Conservation (phyloP, 2,797 vertebrate species). For the Peromyscus melanophrys region DNA sequence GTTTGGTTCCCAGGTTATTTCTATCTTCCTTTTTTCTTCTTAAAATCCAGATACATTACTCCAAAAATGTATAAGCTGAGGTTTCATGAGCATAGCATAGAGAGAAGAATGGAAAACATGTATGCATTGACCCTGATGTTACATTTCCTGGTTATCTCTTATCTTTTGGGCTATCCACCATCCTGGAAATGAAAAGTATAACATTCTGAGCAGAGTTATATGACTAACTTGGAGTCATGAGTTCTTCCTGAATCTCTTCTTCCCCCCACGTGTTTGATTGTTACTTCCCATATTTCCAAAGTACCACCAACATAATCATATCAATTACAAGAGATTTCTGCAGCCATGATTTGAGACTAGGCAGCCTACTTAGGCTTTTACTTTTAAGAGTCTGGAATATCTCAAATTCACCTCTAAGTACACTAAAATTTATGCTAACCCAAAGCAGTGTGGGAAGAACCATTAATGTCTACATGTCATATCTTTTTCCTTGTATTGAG, state of each 20-base stretch:
- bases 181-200: neutral
- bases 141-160: slow-evolving; percentile 4
- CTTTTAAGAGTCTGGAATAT: slow-evolving; percentile 15
- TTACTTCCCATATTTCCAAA: slow-evolving; percentile 13
- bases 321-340: slow-evolving; percentile 51
- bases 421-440: slow-evolving; percentile 11
- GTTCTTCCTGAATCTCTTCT: neutral
- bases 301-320: neutral
- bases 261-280: slow-evolving; percentile 27
- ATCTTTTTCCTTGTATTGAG: neutral
- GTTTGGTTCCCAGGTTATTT: neutral
- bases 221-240: neutral
- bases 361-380: neutral
- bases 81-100: neutral
- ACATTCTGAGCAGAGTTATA: neutral
- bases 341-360: slow-evolving; percentile 20
- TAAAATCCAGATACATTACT: slow-evolving; percentile 17
- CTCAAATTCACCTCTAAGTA: slow-evolving; percentile 34
- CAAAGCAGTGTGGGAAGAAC: neutral
- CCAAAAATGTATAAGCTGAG: slow-evolving; percentile 36
- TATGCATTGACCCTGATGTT: neutral
- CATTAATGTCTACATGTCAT: neutral
- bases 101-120: neutral
- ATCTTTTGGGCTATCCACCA: neutral
- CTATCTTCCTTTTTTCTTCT: neutral